Base-by-base conservation (phyloP, 2,113 vertebrate species). In the Zosterops japonicus region DNA sequence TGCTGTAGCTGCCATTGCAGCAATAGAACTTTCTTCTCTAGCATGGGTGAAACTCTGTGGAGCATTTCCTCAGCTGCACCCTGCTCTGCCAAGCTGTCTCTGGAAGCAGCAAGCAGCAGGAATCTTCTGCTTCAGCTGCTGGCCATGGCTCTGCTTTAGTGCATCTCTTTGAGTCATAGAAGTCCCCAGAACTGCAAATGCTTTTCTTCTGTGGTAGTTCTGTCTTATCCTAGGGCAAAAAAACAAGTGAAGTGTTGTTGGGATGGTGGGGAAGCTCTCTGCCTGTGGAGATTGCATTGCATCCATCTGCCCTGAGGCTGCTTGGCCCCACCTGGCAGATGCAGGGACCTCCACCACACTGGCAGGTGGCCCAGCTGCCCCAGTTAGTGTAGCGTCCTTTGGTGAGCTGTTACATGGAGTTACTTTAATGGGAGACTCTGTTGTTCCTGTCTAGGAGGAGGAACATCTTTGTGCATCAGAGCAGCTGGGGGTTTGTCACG, bases 321-420 rank as follows among this genome's bases (percentile, higher is more conserved):
- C 25, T 44, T 83, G 39, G 28, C 41, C 35, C 20, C n/a, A 22
- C 4, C 50, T n/a, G 50, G 60, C 35, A 74, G 72, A 17, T 53
- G n/a, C 20, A 44, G 77, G 50, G 28, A 33, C 36, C 25, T 87
- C 36, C 22, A 23, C 28, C 4, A 8, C 0, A 0, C 29, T 91
- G 2, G 8, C 39, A 76, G 67, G 28, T 78, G 52, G 35, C 49
- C 15, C 53, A 50, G 68, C 55, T 57, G n/a, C 35, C 35, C 47
- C 8, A 33, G 28, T 64, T 27, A 57, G n/a, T 11, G 3, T 13
- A 6, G 36, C 49, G 69, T 75, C 64, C 84, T 91, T 63, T 78
- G 59, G 29, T 27, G 71, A 35, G 27, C 35, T 68, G 19, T 27
- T 67, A 4, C 2, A 15, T 21, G 28, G 42, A 68, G 12, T 71